Conservation (phyloP, 2,888 invertebrate genomes). For the Drosophila tanythrix region DNA sequence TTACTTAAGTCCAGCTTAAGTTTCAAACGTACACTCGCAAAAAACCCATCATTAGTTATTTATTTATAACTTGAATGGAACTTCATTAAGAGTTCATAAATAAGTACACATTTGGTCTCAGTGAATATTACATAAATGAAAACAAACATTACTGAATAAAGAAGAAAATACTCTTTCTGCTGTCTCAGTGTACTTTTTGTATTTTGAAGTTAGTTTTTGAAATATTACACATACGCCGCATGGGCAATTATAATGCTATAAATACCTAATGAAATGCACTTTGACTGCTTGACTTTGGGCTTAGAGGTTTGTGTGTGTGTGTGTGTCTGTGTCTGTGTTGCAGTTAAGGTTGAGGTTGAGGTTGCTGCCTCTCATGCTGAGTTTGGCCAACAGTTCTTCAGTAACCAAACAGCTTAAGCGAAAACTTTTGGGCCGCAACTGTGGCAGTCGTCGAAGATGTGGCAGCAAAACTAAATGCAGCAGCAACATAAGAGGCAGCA, state of each 20-base stretch:
- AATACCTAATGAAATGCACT: slow-evolving; percentile 68
- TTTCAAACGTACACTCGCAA: neutral
- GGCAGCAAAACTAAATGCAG: slow-evolving; percentile 22
- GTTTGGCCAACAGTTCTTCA: slow-evolving; percentile 69
- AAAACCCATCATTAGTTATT: neutral
- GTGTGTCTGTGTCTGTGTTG: slow-evolving; percentile 13
- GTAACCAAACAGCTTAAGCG: slow-evolving; percentile 65
- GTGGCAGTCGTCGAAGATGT: slow-evolving; percentile 10
- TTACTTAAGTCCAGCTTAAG: slow-evolving; percentile 35
- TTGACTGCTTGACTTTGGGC: slow-evolving; percentile 76
- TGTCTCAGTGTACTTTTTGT: slow-evolving; percentile 17
- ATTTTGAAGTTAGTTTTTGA: slow-evolving; percentile 51
- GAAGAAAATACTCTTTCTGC: neutral
- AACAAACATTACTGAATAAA: slow-evolving; percentile 3
- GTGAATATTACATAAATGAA: neutral
- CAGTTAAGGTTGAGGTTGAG: slow-evolving; percentile 11
- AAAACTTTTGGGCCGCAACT: slow-evolving; percentile 56
- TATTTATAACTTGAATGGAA: neutral
- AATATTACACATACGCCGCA: slow-evolving; percentile 66
- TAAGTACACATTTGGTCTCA: neutral
- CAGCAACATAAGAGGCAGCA: neutral
- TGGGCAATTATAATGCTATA: slow-evolving; percentile 45
- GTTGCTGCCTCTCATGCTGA: slow-evolving; percentile 39
- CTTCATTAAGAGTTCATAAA: neutral
- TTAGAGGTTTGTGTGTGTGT: slow-evolving; percentile 37